Percentiles rank a stretch among this genome's conserved stretches.
Conservation (phyloP, 1,140 invertebrate species). For the Tetramorium parvispinum region DNA sequence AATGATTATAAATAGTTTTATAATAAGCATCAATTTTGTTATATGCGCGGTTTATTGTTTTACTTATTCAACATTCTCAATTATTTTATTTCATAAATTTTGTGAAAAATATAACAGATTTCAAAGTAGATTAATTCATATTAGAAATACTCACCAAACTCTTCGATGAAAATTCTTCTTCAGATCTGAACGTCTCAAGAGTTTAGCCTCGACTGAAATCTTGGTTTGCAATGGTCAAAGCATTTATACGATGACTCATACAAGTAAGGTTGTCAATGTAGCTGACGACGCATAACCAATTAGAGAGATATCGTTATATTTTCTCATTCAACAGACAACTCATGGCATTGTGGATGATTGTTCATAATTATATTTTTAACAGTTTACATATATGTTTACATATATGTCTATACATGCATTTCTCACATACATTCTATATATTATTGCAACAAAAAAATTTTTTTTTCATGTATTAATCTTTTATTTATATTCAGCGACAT, state of each 20-base stretch:
- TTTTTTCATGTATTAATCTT: background rate
- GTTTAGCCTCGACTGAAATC: conserved; percentile 66
- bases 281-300: background rate
- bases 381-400: background rate
- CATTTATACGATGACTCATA: conserved; percentile 64
- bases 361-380: background rate
- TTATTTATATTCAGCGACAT: background rate
- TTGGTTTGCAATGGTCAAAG: conserved; percentile 37
- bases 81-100: background rate
- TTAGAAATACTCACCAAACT: conserved; percentile 47
- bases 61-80: background rate
- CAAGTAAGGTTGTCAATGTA: background rate
- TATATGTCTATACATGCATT: background rate
- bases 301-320: conserved; percentile 42
- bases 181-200: conserved; percentile 25
- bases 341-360: background rate
- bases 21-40: background rate
- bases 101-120: background rate
- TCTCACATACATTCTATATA: background rate
- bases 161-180: conserved; percentile 21
- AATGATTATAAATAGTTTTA: background rate
- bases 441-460: background rate
- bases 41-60: background rate
- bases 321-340: background rate
- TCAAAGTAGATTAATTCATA: background rate